phyloP scores from a whole-genome alignment of 2,888 invertebrate species.

The Aphodius granarius region DNA sequence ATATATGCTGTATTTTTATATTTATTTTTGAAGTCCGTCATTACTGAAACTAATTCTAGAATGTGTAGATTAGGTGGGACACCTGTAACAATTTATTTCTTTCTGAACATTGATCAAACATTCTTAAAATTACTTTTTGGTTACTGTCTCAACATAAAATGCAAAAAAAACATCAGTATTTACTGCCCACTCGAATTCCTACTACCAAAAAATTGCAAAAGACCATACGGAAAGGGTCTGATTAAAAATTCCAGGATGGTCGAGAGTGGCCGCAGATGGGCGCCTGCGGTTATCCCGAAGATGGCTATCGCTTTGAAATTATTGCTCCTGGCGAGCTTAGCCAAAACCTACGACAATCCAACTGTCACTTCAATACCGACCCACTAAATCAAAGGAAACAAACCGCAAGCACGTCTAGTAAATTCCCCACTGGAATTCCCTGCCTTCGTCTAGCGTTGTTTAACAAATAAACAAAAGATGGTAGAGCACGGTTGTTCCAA shows the following conservation, averaged over 20 bases:
- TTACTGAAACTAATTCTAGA: too few relatives aligned
- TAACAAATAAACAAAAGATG: slow-evolving; percentile 2
- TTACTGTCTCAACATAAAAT: too few relatives aligned
- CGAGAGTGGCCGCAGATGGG: background rate
- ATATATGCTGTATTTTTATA: too few relatives aligned
- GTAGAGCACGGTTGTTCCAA: background rate
- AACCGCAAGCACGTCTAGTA: background rate
- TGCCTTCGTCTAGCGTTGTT: background rate
- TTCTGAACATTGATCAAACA: too few relatives aligned
- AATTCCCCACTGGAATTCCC: background rate
- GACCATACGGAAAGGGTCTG: background rate
- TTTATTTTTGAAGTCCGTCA: too few relatives aligned
- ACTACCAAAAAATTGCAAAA: background rate
- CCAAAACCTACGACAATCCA: slow-evolving; percentile 24
- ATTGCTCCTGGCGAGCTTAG: slow-evolving; percentile 26
- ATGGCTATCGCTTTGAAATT: slow-evolving; percentile 16
- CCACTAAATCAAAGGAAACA: slow-evolving; percentile 10
- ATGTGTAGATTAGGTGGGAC: too few relatives aligned
- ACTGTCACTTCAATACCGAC: slow-evolving; percentile 24
- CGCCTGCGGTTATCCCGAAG: background rate
- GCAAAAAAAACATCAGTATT: background rate
- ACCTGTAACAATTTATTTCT: too few relatives aligned
- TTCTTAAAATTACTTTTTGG: too few relatives aligned
- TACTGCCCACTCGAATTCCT: background rate
- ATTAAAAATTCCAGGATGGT: background rate